Percentiles rank a stretch among this genome's conserved stretches.
These are phyloP conservation scores for Corynorhinus townsendii DNA, from an alignment of 2,113 vertebrate genomes.

Conservation along the genomic window DNA sequence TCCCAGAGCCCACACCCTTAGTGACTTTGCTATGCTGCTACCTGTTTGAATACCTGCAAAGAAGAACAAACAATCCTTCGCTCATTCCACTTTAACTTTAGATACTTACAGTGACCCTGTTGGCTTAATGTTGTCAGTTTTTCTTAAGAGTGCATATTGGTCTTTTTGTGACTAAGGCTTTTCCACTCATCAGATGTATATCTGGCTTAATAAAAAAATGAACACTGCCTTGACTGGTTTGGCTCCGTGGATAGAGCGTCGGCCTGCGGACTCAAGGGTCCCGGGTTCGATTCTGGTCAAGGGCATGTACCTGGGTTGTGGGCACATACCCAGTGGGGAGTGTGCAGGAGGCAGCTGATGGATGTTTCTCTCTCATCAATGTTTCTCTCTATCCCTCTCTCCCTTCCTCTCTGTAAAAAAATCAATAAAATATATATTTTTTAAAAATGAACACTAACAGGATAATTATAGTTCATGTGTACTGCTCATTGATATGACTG, in stretches of 20 bases:
- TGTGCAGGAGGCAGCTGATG: too few species aligned
- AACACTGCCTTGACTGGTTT: too few species aligned
- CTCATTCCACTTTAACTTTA: not conserved
- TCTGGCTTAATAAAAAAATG: not conserved
- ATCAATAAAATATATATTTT: too few species aligned
- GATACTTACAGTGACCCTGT: not conserved
- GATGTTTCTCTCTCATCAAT: too few species aligned
- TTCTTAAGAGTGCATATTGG: not conserved
- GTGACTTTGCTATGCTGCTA: not conserved
- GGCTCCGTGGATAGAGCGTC: too few species aligned
- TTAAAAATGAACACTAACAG: not conserved
- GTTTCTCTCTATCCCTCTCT: too few species aligned
- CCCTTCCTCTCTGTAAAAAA: too few species aligned
- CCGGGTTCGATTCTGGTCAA: too few species aligned
- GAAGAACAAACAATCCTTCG: not conserved
- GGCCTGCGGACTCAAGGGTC: too few species aligned
- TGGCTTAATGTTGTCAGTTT: not conserved
- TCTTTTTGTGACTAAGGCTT: not conserved
- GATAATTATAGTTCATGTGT: not conserved
- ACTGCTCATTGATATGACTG: not conserved
- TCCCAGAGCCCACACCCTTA: not conserved
- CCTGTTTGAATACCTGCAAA: not conserved
- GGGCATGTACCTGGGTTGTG: too few species aligned
- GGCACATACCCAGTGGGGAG: too few species aligned
- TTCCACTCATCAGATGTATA: not conserved